Conservation (phyloP, 2,888 invertebrate species). For the Lissocephala sabroskyi region DNA sequence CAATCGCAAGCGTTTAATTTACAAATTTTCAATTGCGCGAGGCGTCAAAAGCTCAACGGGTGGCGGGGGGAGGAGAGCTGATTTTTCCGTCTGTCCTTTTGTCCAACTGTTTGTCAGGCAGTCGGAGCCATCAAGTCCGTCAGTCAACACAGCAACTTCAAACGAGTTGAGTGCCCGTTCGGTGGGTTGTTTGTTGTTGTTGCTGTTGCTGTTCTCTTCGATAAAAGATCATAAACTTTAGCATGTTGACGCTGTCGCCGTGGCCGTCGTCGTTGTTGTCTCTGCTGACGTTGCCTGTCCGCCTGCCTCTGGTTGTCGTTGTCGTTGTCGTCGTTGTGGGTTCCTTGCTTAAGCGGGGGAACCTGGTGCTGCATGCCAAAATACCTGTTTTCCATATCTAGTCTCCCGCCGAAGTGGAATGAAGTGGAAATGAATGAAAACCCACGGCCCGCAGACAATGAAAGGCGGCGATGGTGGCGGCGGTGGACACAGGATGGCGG, state of each 20-base stretch:
- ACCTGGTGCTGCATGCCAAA: slow-evolving; percentile 52
- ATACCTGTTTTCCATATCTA: slow-evolving; percentile 58
- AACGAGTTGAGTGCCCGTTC: neutral
- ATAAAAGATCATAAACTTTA: slow-evolving; percentile 32
- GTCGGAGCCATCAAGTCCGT: too few relatives aligned
- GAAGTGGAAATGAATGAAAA: slow-evolving; percentile 47
- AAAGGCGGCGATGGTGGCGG: too few relatives aligned
- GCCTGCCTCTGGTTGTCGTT: neutral
- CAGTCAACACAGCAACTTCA: neutral
- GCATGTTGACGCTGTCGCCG: too few relatives aligned
- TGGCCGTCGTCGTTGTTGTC: too few relatives aligned
- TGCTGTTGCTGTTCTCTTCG: neutral
- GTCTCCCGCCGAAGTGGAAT: neutral
- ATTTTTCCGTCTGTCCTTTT: too few relatives aligned
- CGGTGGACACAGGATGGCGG: too few relatives aligned
- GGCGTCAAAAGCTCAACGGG: too few relatives aligned
- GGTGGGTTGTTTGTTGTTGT: slow-evolving; percentile 1
- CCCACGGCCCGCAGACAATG: slow-evolving; percentile 43
- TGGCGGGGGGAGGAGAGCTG: too few relatives aligned
- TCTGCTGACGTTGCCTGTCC: too few relatives aligned
- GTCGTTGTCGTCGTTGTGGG: slow-evolving; percentile 4
- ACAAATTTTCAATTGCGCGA: too few relatives aligned
- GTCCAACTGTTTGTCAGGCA: slow-evolving; percentile 12
- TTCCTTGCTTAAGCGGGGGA: slow-evolving; percentile 28
- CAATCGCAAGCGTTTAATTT: too few relatives aligned